Evolutionary conservation across 2,113 vertebrate species (phyloP).

Genomic region (Micromys minutus): DNA sequence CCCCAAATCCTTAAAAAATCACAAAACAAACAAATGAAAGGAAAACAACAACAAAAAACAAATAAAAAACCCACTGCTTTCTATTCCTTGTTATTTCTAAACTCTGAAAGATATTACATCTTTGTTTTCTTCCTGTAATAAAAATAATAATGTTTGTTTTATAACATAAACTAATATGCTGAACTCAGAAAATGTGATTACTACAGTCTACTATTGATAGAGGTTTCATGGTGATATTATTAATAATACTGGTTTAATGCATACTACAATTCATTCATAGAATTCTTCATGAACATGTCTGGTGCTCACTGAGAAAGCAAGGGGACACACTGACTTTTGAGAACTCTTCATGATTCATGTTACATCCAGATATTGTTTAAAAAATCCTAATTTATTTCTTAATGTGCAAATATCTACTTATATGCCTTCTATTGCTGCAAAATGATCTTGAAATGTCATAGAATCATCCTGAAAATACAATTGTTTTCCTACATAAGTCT

Average conservation of each 20-base stretch:
- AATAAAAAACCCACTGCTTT: neutral
- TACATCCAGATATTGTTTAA: neutral
- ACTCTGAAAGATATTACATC: neutral
- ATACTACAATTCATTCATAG: neutral
- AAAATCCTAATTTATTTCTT: neutral
- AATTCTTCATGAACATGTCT: neutral
- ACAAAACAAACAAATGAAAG: too few relatives aligned
- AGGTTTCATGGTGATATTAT: neutral
- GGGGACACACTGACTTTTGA: neutral
- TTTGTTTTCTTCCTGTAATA: neutral
- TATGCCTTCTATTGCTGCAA: neutral
- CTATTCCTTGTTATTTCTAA: neutral
- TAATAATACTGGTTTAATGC: neutral
- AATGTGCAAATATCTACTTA: neutral
- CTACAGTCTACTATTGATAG: neutral
- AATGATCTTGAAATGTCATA: slow-evolving; percentile 21
- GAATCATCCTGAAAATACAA: neutral
- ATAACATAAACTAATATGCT: neutral
- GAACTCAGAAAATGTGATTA: neutral
- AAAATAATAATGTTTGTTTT: neutral
- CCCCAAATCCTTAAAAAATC: too few relatives aligned
- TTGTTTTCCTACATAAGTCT: neutral
- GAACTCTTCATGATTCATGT: neutral
- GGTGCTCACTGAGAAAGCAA: neutral
- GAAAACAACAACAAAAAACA: too few relatives aligned